Base-by-base conservation (phyloP, 2,888 invertebrate species). In the Phorcus lineatus region DNA sequence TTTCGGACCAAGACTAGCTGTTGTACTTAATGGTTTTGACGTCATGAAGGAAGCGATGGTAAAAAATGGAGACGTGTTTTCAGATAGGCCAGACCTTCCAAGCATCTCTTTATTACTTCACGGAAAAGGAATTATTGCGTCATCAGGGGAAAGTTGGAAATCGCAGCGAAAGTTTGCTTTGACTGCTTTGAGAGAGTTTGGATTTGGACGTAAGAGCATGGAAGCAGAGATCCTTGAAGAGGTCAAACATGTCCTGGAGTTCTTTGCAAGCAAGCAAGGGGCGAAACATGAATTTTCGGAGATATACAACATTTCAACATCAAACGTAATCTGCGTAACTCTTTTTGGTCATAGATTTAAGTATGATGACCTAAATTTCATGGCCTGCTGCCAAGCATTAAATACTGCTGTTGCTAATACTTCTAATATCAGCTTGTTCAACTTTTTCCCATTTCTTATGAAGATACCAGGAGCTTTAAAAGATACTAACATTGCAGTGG, bases 171-270 rank as follows among this genome's bases (percentile, higher is more conserved):
- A 53, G 16, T 75, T 81, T 74, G 28, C 76, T 1, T 62, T 76
- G 17, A 22, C 62, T 7, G 22, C 67, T 22, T 54, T 81, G 19
- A 57, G 57, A 66, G 31, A 52, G 47, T 57, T 78, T 28, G 81
- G 81, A 0, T 74, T 81, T 74, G 81, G 81, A 17, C 36, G 54
- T 19, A 81, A 78, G 52, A 47, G 78, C 17, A 78, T 81, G 74
- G 81, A 70, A 52, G 75, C 62, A 22, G 31, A 54, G 13, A 75
- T 81, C 7, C 62, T 36, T 1, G 54, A 55, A 22, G 81, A 81
- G 36, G n/a, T 78, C 3, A 57, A 74, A 17, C 36, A 57, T 54
- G 66, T 75, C 54, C 19, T 78, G 17, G 52, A 74, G 16, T 17
- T n/a, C n/a, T 74, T 81, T 36, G 75, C 24, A 4, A 57, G 66